Base-by-base conservation (phyloP, 2,113 vertebrate species). In the Empidonax traillii region DNA sequence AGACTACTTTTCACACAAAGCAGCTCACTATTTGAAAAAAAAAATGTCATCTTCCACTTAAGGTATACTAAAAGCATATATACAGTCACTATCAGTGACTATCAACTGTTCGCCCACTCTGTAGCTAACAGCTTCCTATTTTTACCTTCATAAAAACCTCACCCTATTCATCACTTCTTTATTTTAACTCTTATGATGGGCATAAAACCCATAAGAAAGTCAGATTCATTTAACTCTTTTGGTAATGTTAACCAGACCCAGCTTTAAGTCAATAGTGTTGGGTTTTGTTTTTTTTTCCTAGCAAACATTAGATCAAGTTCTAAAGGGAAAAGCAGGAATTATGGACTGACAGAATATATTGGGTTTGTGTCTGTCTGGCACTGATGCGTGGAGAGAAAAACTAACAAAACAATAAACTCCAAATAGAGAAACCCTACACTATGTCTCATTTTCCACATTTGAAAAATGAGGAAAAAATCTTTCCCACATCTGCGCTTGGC, bases 1-100 rank as follows among this genome's bases (percentile, higher is more conserved):
- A 7, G 6, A 73, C 10, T 30, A 65, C 35, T 49, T 89, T n/a
- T 46, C 3, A 0, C 21, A 55, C 15, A 49, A 91, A 65, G 31
- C 8, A 27, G 14, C 43, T 79, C 19, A 31, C 14, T 27, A 14
- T 33, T 56, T 19, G 13, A 73, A 90, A 85, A 18, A 18, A 55
- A 75, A 52, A 41, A 17, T 8, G 5, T 13, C 12, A 33, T 23
- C 17, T 67, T 71, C 44, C 52, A 63, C 55, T 63, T 39, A 35
- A 17, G 24, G 33, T 33, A 55, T 7, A 5, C 14, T 47, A 67
- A 59, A 62, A 85, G 22, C n/a, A 33, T 3, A 28, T 16, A 43
- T 11, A 58, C 5, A 16, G 5, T 13, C 2, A 0, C 28, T 15
- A 72, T 6, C n/a, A 71, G 28, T 4, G 3, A 4, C 37, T 53